These are phyloP conservation scores for Harpalus rubripes DNA, from an alignment of 2,888 invertebrate species.

Conservation along the genomic window DNA sequence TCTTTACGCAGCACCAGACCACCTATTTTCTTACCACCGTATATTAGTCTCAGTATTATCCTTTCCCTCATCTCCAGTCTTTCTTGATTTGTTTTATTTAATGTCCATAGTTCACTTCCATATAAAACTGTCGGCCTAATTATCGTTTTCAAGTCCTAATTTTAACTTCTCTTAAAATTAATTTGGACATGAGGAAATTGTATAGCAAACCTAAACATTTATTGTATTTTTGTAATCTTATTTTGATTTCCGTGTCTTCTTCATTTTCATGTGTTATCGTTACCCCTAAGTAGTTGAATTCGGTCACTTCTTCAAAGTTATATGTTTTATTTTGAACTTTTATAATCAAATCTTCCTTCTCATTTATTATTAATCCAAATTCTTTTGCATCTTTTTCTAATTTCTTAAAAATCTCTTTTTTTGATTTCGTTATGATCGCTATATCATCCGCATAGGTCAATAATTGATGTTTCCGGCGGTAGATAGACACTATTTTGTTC, in stretches of 20 bases:
- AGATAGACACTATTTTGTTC: background rate
- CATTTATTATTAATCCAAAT: no score
- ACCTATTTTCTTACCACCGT: no score
- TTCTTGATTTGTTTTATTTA: constrained; percentile 3
- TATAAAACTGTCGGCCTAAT: constrained; percentile 1
- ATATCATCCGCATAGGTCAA: background rate
- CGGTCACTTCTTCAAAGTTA: background rate
- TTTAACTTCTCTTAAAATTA: background rate
- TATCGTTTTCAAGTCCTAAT: background rate
- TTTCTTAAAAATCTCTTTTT: no score
- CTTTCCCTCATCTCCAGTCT: background rate
- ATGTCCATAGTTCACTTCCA: constrained; percentile 1
- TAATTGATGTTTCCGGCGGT: background rate
- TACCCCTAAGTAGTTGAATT: background rate
- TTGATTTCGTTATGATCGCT: no score
- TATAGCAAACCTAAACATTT: background rate
- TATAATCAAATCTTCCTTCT: background rate
- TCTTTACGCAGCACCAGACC: background rate
- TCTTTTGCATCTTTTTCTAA: no score
- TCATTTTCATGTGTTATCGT: background rate
- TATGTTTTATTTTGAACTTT: background rate
- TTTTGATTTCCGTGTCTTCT: constrained; percentile 8
- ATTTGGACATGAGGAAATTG: background rate
- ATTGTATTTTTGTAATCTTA: no score
- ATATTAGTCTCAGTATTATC: background rate